Conservation (phyloP, 2,113 vertebrate genomes). For the Papio anubis region DNA sequence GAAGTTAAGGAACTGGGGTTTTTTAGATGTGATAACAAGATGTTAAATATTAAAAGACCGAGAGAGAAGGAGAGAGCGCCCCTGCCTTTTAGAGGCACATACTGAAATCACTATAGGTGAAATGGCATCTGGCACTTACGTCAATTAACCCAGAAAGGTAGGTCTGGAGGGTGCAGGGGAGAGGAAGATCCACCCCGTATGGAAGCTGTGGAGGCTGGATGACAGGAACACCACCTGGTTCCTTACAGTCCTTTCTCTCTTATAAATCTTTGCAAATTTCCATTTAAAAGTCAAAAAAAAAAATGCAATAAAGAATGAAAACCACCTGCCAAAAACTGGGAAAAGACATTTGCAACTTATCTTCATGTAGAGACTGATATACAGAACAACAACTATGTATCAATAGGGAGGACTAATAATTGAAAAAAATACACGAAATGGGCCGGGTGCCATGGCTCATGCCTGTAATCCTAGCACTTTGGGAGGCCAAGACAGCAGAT, state of each 20-base stretch:
- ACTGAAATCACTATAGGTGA: background rate
- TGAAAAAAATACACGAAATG: background rate
- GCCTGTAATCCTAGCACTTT: too few species aligned
- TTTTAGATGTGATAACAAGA: background rate
- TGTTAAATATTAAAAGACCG: background rate
- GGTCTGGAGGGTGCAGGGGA: too few species aligned
- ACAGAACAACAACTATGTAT: background rate
- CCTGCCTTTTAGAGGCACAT: background rate
- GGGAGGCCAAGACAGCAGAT: too few species aligned
- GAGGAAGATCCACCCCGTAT: accelerated
- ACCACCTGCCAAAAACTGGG: background rate
- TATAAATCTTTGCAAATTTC: background rate
- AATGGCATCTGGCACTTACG: background rate
- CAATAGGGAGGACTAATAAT: background rate
- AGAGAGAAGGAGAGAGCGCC: background rate
- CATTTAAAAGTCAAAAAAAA: background rate
- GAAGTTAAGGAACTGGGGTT: background rate
- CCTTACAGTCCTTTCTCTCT: accelerated
- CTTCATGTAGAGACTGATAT: background rate
- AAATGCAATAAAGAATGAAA: background rate
- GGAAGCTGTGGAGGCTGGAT: accelerated
- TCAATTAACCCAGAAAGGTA: background rate
- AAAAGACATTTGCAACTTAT: background rate
- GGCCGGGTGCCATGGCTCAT: too few species aligned
- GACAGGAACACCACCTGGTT: background rate